Conservation (phyloP, 2,113 vertebrate genomes). For the Carettochelys insculpta region DNA sequence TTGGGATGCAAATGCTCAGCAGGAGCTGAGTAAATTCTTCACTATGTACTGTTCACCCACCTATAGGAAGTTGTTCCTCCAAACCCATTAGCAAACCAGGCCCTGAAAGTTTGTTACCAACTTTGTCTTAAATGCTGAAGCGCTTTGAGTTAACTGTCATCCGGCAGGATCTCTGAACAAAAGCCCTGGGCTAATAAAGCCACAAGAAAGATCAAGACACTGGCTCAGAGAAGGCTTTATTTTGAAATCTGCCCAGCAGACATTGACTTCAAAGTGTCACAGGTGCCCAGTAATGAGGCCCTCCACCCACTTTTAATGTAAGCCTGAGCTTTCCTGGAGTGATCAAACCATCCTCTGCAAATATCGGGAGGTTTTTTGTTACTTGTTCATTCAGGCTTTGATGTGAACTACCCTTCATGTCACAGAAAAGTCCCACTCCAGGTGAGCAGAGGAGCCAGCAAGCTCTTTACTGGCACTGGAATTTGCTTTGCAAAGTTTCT, state of each 20-base stretch:
- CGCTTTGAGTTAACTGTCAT: not conserved
- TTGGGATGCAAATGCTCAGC: not conserved
- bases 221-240: not conserved
- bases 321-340: constrained; percentile 19
- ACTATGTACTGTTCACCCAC: not conserved
- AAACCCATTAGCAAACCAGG: not conserved
- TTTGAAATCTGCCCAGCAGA: not conserved
- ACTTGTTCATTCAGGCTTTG: constrained; percentile 41
- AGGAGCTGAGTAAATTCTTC: not conserved
- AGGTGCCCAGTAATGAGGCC: not conserved
- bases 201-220: not conserved
- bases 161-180: not conserved
- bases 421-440: not conserved
- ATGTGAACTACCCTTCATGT: constrained; percentile 36
- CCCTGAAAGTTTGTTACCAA: accelerated
- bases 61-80: not conserved
- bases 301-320: not conserved
- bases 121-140: not conserved
- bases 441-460: constrained; percentile 4
- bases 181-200: not conserved
- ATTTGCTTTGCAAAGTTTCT: not conserved
- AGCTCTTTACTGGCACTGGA: not conserved
- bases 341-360: constrained; percentile 34
- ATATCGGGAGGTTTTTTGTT: not conserved
- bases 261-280: not conserved